Conservation (phyloP, 1,140 invertebrate species). For the Atta colombica region DNA sequence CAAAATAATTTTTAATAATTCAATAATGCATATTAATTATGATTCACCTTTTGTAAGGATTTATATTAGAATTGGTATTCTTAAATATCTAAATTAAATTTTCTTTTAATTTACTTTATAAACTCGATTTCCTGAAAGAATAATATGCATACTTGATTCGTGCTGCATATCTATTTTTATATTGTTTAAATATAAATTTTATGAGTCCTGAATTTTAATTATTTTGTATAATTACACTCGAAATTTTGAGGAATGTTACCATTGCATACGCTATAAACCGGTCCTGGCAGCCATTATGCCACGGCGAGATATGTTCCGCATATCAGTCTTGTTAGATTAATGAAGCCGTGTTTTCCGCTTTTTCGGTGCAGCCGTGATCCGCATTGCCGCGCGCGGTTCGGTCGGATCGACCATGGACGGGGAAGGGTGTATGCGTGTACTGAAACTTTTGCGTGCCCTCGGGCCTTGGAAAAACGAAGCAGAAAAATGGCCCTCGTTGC, state of each 20-base stretch:
- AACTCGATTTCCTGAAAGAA: background rate
- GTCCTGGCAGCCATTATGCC: background rate
- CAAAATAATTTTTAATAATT: background rate
- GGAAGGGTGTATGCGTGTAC: constrained; percentile 49
- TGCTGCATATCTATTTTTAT: background rate
- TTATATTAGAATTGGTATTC: background rate
- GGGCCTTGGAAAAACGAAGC: constrained; percentile 66
- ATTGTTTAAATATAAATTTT: constrained; percentile 31
- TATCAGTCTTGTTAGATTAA: constrained; percentile 70
- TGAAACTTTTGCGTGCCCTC: constrained; percentile 68
- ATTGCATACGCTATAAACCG: constrained; percentile 13
- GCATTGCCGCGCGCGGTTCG: constrained; percentile 46
- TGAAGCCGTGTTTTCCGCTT: constrained; percentile 67
- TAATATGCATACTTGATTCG: background rate
- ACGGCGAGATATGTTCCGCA: constrained; percentile 44
- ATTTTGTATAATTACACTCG: background rate
- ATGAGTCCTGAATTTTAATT: constrained; percentile 5
- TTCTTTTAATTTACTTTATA: background rate
- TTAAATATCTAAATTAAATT: background rate
- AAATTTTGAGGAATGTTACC: constrained; percentile 31
- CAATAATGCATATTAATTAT: background rate
- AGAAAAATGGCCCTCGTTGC: constrained; percentile 71
- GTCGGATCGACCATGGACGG: background rate
- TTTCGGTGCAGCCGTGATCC: constrained; percentile 68
- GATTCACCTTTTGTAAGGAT: background rate